Percentiles rank a stretch among this genome's conserved stretches.
These are phyloP conservation scores for Sciurus niger DNA, from an alignment of 2,113 vertebrate genomes.

Conservation along the genomic window DNA sequence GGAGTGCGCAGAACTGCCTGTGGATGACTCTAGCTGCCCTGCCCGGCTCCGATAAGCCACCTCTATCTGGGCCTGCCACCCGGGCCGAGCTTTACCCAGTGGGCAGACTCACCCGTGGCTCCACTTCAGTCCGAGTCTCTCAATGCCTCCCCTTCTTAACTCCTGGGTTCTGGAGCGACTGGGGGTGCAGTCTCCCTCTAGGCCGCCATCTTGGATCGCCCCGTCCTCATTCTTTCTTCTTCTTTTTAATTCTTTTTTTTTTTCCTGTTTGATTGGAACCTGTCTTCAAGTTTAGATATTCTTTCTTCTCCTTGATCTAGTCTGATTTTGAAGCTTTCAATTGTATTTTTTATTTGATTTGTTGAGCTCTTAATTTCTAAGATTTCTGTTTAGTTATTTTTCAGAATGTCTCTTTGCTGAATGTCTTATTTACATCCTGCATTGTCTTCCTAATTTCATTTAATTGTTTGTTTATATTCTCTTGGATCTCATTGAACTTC, in stretches of 20 bases:
- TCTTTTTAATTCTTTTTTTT: neutral
- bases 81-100: too few species aligned
- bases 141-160: too few species aligned
- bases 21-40: too few species aligned
- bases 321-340: neutral
- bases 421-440: neutral
- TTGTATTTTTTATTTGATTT: neutral
- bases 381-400: neutral
- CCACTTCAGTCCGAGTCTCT: too few species aligned
- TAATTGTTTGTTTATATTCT: neutral
- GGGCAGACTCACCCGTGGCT: too few species aligned
- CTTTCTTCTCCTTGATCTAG: neutral
- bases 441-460: neutral
- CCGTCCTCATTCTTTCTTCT: neutral
- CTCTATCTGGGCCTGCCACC: too few species aligned
- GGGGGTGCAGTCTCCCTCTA: too few species aligned
- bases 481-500: neutral
- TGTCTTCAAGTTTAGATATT: neutral
- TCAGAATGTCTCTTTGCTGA: neutral
- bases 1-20: too few species aligned
- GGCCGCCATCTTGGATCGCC: too few species aligned
- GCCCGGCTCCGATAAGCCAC: too few species aligned
- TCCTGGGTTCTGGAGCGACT: too few species aligned
- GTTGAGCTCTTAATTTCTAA: neutral
- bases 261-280: neutral